These are phyloP conservation scores for Cercopithecus diana DNA, from an alignment of 2,797 vertebrate species.

Conservation along the genomic window DNA sequence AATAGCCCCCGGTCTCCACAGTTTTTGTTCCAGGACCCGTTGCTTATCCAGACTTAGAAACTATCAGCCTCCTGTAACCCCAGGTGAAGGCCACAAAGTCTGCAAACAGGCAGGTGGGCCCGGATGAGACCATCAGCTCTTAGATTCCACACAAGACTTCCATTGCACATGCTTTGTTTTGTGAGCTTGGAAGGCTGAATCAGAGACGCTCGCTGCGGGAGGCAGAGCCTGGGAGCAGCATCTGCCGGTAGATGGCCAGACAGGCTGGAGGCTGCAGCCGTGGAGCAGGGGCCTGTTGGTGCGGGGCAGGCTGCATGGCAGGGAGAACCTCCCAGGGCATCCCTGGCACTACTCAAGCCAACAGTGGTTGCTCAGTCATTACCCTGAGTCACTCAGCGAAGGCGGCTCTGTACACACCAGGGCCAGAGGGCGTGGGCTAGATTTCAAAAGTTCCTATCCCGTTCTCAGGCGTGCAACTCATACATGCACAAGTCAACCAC, in stretches of 20 bases:
- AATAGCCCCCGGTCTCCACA: not conserved
- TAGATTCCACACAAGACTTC: accelerated
- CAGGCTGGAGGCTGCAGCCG: not conserved
- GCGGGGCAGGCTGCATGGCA: not conserved
- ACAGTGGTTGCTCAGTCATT: not conserved
- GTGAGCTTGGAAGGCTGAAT: not conserved
- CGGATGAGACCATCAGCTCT: accelerated
- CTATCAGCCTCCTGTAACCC: not conserved
- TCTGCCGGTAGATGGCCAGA: not conserved
- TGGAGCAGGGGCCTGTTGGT: not conserved
- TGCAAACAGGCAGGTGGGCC: not conserved
- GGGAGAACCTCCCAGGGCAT: not conserved
- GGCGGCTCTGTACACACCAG: not conserved
- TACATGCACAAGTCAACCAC: accelerated
- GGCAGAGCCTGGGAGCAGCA: not conserved
- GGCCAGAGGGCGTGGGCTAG: not conserved
- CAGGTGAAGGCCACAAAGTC: not conserved
- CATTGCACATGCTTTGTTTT: accelerated
- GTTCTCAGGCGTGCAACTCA: not conserved
- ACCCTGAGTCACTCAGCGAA: not conserved
- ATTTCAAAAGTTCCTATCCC: not conserved
- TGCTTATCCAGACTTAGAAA: not conserved
- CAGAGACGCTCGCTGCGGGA: accelerated
- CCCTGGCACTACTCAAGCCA: not conserved
- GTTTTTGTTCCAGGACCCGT: not conserved